phyloP scores from a whole-genome alignment of 2,113 vertebrate genomes.

The Salminus brasiliensis region DNA sequence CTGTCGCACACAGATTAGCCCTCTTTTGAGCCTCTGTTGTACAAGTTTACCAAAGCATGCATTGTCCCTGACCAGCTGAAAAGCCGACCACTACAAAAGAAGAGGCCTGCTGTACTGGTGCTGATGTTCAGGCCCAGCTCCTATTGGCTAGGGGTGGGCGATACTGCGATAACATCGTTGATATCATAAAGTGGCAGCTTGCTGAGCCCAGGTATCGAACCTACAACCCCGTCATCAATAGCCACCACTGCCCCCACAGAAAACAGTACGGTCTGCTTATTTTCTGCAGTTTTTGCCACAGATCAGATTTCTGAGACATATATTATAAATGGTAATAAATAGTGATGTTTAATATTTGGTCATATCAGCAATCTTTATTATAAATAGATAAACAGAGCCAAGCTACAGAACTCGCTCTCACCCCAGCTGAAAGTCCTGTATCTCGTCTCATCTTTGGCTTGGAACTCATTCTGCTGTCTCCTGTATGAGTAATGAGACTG shows the following conservation, averaged over 20 bases:
- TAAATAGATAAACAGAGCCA: too few species aligned
- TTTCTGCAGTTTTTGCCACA: too few species aligned
- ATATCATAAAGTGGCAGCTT: too few species aligned
- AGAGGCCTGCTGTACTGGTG: not conserved
- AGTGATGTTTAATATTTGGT: too few species aligned
- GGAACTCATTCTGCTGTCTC: not conserved
- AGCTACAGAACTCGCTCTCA: too few species aligned
- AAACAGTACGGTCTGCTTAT: too few species aligned
- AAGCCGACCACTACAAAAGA: not conserved
- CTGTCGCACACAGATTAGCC: not conserved
- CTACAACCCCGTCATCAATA: too few species aligned
- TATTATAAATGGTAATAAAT: too few species aligned
- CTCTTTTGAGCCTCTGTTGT: not conserved
- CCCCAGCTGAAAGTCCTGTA: not conserved
- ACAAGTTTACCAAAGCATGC: not conserved
- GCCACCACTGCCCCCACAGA: too few species aligned
- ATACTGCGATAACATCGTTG: not conserved
- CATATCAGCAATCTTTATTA: too few species aligned
- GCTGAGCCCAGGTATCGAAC: too few species aligned
- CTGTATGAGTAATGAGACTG: constrained; percentile 15
- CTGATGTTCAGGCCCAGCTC: not conserved
- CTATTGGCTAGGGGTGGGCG: not conserved
- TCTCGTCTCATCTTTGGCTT: not conserved
- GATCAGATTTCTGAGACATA: too few species aligned
- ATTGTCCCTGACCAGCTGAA: not conserved